A percentile compares a stretch with the other conserved stretches of the same genome.
Evolutionary conservation across 2,797 vertebrate genomes (phyloP).

Genomic region (Danio aesculapii): DNA sequence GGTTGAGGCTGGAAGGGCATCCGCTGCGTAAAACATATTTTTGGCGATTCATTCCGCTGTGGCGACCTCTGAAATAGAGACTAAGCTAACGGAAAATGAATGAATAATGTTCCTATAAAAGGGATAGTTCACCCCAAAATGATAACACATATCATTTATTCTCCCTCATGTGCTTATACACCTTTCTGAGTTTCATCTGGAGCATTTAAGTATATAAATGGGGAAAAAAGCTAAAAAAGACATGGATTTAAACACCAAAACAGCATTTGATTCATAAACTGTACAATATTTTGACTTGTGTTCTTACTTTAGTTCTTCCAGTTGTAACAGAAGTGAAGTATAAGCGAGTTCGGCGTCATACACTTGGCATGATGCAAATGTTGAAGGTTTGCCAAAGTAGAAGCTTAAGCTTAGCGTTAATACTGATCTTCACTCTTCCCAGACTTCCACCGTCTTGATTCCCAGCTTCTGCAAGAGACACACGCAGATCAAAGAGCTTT

Average conservation of each 20-base stretch:
- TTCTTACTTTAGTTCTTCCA: slow-evolving; percentile 14
- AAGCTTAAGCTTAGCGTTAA: slow-evolving; percentile 23
- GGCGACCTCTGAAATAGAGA: no score
- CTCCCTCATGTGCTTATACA: no score
- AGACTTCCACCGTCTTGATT: not conserved
- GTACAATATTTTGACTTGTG: not conserved
- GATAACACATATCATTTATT: no score
- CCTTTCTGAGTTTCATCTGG: no score
- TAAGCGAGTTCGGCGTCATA: slow-evolving; percentile 29
- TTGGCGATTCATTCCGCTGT: no score
- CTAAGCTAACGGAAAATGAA: no score
- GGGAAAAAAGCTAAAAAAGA: not conserved
- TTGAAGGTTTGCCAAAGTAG: slow-evolving; percentile 38
- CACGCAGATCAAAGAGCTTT: slow-evolving; percentile 23
- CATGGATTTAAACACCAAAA: not conserved
- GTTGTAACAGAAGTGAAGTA: slow-evolving; percentile 34
- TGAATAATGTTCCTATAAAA: no score
- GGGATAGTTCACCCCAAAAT: no score
- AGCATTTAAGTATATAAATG: no score
- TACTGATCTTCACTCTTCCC: slow-evolving; percentile 2
- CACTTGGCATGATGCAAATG: slow-evolving; percentile 39
- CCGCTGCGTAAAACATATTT: no score
- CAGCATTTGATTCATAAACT: not conserved
- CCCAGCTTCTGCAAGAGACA: not conserved
- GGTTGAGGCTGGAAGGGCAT: no score